Conservation (phyloP, 2,797 vertebrate genomes). For the Hippocampus kuda region DNA sequence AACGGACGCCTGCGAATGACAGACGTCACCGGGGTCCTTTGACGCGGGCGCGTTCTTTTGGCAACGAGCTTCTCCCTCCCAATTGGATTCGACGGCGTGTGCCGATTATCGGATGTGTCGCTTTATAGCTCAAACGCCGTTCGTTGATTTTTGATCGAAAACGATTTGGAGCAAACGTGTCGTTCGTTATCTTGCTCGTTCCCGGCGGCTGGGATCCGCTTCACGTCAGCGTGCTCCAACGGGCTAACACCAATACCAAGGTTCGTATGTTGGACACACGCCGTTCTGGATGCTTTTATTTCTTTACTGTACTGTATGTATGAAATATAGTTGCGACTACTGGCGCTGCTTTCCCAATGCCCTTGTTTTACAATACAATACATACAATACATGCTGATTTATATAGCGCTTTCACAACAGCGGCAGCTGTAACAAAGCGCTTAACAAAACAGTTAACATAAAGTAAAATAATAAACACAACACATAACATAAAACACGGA, state of each 20-base stretch:
- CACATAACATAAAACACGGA: too few relatives aligned
- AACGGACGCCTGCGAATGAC: neutral
- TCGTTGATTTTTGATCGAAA: neutral
- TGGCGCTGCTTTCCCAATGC: neutral
- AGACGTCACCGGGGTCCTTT: conserved; percentile 32
- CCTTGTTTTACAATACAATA: too few relatives aligned
- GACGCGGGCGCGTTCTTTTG: conserved; percentile 15
- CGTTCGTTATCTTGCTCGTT: neutral
- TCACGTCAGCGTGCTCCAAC: neutral
- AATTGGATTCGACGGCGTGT: neutral
- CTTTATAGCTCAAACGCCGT: neutral
- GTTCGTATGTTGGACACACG: neutral
- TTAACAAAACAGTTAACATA: too few relatives aligned
- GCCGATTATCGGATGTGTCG: neutral
- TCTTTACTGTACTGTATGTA: too few relatives aligned
- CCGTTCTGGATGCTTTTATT: neutral
- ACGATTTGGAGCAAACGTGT: neutral
- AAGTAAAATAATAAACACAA: too few relatives aligned
- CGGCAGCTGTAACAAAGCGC: too few relatives aligned
- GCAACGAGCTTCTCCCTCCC: neutral
- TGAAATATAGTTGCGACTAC: too few relatives aligned
- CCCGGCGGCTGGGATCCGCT: neutral
- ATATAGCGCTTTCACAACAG: too few relatives aligned
- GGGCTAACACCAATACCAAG: neutral
- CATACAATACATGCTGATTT: too few relatives aligned